Conservation (phyloP, 2,888 invertebrate species). For the Andrena dorsata region DNA sequence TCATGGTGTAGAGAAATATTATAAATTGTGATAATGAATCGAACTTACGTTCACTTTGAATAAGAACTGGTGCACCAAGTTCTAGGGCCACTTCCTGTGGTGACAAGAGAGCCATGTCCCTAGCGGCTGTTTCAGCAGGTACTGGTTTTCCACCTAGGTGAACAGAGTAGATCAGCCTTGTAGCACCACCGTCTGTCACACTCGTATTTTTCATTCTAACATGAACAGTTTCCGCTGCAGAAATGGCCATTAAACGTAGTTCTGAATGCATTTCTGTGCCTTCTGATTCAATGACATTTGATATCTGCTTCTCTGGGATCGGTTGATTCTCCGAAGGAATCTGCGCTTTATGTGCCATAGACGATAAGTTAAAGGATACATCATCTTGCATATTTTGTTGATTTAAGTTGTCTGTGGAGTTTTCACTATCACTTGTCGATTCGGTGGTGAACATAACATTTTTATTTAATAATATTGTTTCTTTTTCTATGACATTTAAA, state of each 20-base stretch:
- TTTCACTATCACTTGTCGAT: not conserved
- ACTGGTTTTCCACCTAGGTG: slow-evolving; percentile 92
- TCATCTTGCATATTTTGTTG: not conserved
- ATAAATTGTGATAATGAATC: slow-evolving; percentile 8
- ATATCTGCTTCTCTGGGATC: not conserved
- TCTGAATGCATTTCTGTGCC: slow-evolving; percentile 44
- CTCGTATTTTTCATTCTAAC: slow-evolving; percentile 83
- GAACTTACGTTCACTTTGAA: slow-evolving; percentile 94
- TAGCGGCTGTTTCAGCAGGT: slow-evolving; percentile 92
- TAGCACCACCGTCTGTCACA: slow-evolving; percentile 76
- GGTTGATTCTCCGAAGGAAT: not conserved
- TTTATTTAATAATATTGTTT: not conserved
- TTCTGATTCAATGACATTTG: not conserved
- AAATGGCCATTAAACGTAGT: slow-evolving; percentile 54
- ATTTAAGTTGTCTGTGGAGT: not conserved
- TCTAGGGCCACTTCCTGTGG: slow-evolving; percentile 91
- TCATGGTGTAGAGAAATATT: not conserved
- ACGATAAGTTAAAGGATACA: slow-evolving; percentile 12
- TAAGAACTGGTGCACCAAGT: slow-evolving; percentile 91
- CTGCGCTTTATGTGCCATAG: not conserved
- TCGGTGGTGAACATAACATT: not conserved
- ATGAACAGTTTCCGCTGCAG: slow-evolving; percentile 76
- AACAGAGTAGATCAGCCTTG: slow-evolving; percentile 91
- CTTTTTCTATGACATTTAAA: not conserved
- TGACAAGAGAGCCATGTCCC: slow-evolving; percentile 93